These are phyloP conservation scores for Phylloscopus whistleri DNA, from an alignment of 2,113 vertebrate species.

Conservation along the genomic window DNA sequence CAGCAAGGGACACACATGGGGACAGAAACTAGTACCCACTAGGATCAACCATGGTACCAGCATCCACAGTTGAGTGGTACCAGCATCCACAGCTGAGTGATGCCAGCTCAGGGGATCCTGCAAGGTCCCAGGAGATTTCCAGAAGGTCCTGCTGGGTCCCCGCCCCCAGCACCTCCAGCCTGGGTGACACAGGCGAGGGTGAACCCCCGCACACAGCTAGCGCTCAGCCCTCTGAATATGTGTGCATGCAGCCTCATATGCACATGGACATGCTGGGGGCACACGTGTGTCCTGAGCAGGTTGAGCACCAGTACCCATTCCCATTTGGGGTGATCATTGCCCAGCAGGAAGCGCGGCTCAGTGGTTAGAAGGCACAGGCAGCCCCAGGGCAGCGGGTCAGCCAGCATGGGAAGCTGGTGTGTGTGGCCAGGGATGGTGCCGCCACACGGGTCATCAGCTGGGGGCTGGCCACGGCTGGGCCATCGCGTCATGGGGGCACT, in stretches of 20 bases:
- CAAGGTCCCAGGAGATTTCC: not conserved
- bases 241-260: not conserved
- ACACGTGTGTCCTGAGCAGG: not conserved
- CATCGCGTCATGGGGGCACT: rapidly evolving
- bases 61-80: not conserved
- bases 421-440: not conserved
- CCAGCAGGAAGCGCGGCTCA: not conserved
- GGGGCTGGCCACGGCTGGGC: rapidly evolving
- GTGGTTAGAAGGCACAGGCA: not conserved
- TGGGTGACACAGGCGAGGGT: rapidly evolving
- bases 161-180: too few species aligned
- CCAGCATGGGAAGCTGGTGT: rapidly evolving
- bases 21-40: too few species aligned
- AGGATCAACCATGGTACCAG: rapidly evolving
- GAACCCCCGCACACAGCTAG: rapidly evolving
- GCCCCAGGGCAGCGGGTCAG: not conserved
- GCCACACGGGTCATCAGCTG: rapidly evolving
- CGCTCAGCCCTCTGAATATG: rapidly evolving
- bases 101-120: not conserved
- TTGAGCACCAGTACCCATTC: rapidly evolving
- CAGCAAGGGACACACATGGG: too few species aligned
- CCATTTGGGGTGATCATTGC: not conserved
- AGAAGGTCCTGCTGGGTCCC: not conserved
- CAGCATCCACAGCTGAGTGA: not conserved
- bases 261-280: not conserved